Base-by-base conservation (phyloP, 2,113 vertebrate genomes). In the Nibea albiflora region DNA sequence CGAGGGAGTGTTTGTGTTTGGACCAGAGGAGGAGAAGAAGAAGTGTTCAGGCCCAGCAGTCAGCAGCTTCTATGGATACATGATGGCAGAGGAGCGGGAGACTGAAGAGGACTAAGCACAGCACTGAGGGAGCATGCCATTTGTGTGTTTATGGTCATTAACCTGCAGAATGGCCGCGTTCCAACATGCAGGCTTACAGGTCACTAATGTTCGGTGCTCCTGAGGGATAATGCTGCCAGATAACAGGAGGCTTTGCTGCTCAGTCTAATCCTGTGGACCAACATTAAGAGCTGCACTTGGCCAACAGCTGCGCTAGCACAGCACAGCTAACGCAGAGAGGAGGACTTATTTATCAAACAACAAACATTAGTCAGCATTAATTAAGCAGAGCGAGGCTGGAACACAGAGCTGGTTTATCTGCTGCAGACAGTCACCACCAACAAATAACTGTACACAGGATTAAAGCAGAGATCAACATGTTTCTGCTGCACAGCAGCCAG, bases 231-330 rank as follows among this genome's bases (percentile, higher is more conserved):
- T 76, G 75, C 83, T 67, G 73, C 60, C 84, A 72, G 82, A 91
- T 85, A 85, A 77, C 83, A 74, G 84, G 70, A 86, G 68, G 84
- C 86, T 92, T 89, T 90, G 70, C 63, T 56, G 70, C 77, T 80
- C 85, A 78, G 53, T 14, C 9, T 89, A 85, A 89, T 89, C 83
- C 86, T 81, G 91, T 85, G 83, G 70, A 56, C 85, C 83, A 81
- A 92, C 88, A 88, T 61, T 65, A 75, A 80, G 68, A 73, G 67
- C 49, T 68, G 75, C 80, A 65, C 73, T 83, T 82, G 71, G 82
- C 74, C 64, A 39, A 80, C 76, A 58, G 76, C 71, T 58, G 78
- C 35, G n/a, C 58, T 65, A 76, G 68, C 76, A 72, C 12, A 28
- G 17, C 12, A 8, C 10, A 3, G 47, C 75, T 10, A 71, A 49